Evolutionary conservation across 2,113 vertebrate genomes (phyloP).

Genomic region (Malaclemys terrapin): DNA sequence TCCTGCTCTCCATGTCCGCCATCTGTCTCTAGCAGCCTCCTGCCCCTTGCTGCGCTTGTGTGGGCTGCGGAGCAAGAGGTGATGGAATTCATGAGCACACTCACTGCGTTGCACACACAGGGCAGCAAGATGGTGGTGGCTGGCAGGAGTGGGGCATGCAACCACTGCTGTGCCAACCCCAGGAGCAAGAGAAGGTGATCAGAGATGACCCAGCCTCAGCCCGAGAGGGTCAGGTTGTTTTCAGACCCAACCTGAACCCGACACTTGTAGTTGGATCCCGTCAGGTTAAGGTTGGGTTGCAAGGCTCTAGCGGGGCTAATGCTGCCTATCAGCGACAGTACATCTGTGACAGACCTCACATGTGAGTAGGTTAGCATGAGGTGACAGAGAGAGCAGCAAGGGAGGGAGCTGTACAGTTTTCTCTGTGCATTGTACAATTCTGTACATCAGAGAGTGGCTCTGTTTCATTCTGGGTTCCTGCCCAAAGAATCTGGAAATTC

Average conservation of each 20-base stretch:
- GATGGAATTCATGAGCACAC: neutral
- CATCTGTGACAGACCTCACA: rapidly evolving
- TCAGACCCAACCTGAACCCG: neutral
- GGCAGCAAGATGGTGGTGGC: too few relatives aligned
- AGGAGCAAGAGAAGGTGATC: neutral
- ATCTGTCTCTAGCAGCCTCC: neutral
- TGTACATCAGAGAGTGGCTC: neutral
- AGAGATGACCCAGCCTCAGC: neutral
- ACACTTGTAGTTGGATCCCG: neutral
- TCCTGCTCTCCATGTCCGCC: neutral
- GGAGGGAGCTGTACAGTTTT: neutral
- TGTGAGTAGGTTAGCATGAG: rapidly evolving
- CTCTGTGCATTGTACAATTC: neutral
- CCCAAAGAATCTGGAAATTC: neutral
- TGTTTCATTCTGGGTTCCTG: rapidly evolving
- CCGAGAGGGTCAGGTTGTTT: neutral
- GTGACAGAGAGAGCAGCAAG: rapidly evolving
- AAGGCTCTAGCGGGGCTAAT: rapidly evolving
- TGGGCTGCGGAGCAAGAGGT: neutral
- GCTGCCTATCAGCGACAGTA: neutral
- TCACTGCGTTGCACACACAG: neutral
- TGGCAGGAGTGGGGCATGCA: neutral
- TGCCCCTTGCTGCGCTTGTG: neutral
- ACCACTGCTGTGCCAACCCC: rapidly evolving
- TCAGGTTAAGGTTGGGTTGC: neutral